A percentile compares a stretch with the other conserved stretches of the same genome.
These are phyloP conservation scores for Labroides dimidiatus DNA, from an alignment of 2,797 vertebrate species.

Conservation along the genomic window DNA sequence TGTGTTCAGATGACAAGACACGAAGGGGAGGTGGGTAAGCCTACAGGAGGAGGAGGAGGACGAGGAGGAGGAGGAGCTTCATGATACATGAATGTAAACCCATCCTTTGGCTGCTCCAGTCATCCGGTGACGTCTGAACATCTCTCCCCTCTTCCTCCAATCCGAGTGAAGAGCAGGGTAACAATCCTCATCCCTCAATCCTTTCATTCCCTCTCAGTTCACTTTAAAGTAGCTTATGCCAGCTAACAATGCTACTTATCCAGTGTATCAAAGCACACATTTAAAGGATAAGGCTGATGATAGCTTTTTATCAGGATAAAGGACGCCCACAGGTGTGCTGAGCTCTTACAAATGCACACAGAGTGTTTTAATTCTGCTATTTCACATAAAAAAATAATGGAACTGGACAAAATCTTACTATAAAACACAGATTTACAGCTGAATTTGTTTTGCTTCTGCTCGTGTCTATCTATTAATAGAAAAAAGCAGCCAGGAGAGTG, in stretches of 20 bases:
- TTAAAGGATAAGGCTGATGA: background rate
- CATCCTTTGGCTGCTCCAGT: conserved; percentile 25
- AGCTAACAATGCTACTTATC: background rate
- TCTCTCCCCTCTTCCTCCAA: conserved; percentile 16
- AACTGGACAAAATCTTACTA: no score
- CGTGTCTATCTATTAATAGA: no score
- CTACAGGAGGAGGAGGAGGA: conserved; percentile 33
- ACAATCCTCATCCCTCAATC: background rate
- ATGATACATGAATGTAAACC: conserved; percentile 35
- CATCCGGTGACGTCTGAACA: conserved; percentile 1
- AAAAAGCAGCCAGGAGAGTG: no score
- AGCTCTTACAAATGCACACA: no score
- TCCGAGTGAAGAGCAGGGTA: background rate
- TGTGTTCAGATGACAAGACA: conserved; percentile 34
- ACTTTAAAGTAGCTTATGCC: background rate
- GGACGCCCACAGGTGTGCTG: no score
- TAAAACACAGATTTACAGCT: no score
- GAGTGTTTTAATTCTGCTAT: no score
- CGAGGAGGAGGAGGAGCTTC: conserved; percentile 43
- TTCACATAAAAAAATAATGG: no score
- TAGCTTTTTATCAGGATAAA: background rate
- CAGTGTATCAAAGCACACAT: background rate
- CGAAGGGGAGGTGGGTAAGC: conserved; percentile 23
- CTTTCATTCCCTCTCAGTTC: background rate
- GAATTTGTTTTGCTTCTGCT: no score